Conservation (phyloP, 2,888 invertebrate genomes). For the Rhopalosiphum nymphaeae region DNA sequence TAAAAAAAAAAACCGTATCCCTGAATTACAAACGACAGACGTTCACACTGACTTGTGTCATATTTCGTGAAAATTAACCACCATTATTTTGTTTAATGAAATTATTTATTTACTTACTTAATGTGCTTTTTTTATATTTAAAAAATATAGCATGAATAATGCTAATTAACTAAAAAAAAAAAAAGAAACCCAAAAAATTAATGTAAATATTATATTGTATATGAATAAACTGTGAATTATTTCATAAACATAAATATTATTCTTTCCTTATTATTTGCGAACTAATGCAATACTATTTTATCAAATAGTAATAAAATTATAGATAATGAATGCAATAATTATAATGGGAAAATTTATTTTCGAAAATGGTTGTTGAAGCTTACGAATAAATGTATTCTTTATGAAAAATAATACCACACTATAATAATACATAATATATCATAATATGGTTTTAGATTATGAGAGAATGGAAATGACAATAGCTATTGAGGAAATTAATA, state of each 20-base stretch:
- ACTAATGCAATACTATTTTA: background rate
- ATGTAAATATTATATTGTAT: background rate
- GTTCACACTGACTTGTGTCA: background rate
- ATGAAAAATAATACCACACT: background rate
- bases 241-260: background rate
- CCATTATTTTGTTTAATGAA: background rate
- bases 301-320: background rate
- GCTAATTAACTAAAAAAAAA: background rate
- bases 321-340: background rate
- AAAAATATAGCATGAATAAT: background rate
- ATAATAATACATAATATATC: background rate
- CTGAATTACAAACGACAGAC: constrained; percentile 2
- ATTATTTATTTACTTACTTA: background rate
- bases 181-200: background rate
- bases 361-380: background rate
- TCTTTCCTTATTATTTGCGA: background rate
- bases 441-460: background rate
- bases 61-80: background rate
- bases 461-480: background rate
- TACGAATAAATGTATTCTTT: background rate
- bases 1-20: background rate
- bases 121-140: background rate
- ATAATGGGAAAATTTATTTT: background rate
- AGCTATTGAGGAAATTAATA: background rate
- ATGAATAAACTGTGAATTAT: background rate